phyloP scores from a whole-genome alignment of 2,888 invertebrate species.

The Nymphalis polychloros region DNA sequence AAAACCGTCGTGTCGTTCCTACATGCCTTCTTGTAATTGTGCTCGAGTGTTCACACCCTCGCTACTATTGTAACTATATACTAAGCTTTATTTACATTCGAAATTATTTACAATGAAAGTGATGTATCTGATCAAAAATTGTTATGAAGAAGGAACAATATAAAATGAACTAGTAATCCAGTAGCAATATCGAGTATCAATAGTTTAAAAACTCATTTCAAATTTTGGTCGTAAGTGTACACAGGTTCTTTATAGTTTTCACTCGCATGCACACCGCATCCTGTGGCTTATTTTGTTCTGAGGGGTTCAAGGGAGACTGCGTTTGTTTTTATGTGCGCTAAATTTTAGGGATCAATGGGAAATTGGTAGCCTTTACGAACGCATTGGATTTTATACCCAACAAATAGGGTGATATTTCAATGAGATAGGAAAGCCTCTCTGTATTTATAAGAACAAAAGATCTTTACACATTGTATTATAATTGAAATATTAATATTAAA shows the following conservation, averaged over 20 bases:
- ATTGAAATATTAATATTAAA: not conserved
- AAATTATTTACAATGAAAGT: no score
- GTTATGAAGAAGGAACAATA: no score
- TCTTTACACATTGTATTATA: not conserved
- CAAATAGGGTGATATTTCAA: constrained; percentile 49
- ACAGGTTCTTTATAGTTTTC: constrained; percentile 34
- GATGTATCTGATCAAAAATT: no score
- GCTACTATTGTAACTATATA: constrained; percentile 10
- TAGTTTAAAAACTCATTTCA: not conserved
- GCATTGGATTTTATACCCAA: constrained; percentile 57
- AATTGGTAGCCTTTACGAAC: constrained; percentile 65
- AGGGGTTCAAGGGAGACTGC: constrained; percentile 62
- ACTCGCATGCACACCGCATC: constrained; percentile 61
- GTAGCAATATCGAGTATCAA: no score
- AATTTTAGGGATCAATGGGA: constrained; percentile 70
- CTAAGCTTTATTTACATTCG: no score
- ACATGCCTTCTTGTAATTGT: constrained; percentile 39
- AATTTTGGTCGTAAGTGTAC: constrained; percentile 24
- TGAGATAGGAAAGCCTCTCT: constrained; percentile 12
- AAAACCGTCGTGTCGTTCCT: constrained; percentile 53
- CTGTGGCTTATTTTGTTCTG: constrained; percentile 62
- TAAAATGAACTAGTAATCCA: no score
- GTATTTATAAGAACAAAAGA: constrained; percentile 16
- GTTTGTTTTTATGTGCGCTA: constrained; percentile 69
- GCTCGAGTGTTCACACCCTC: constrained; percentile 33